A percentile compares a stretch with the other conserved stretches of the same genome.
Conservation (phyloP, 2,888 invertebrate species). For the Piscicola geometra region DNA sequence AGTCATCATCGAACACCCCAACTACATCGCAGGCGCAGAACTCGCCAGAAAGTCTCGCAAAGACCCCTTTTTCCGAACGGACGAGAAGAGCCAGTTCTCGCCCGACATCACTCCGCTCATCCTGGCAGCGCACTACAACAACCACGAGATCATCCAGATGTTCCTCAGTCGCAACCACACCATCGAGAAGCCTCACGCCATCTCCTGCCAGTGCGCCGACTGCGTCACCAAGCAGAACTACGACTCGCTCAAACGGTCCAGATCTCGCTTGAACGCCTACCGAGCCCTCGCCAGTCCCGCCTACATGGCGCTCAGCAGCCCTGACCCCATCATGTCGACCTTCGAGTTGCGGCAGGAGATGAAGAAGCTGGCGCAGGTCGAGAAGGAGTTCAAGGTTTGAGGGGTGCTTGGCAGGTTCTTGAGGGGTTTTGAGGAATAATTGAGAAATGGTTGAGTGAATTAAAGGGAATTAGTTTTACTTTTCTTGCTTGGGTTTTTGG, state of each 20-base stretch:
- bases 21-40: slow-evolving; percentile 56
- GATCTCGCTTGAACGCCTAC: slow-evolving; percentile 64
- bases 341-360: slow-evolving; percentile 66
- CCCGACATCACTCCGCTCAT: slow-evolving; percentile 68
- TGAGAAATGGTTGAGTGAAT: no score
- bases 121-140: slow-evolving; percentile 68
- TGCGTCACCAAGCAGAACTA: slow-evolving; percentile 56
- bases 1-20: slow-evolving; percentile 60
- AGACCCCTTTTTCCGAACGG: slow-evolving; percentile 56
- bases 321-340: slow-evolving; percentile 67
- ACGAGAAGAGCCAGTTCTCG: slow-evolving; percentile 62
- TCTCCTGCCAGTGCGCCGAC: slow-evolving; percentile 55
- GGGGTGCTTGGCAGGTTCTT: no score
- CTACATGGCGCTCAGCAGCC: slow-evolving; percentile 65
- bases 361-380: slow-evolving; percentile 61
- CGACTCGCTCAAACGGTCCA: slow-evolving; percentile 57
- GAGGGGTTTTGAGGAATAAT: no score
- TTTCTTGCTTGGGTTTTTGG: no score
- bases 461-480: no score
- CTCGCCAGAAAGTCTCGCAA: slow-evolving; percentile 48
- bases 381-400: slow-evolving; percentile 62
- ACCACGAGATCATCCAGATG: slow-evolving; percentile 67
- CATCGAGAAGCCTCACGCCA: slow-evolving; percentile 64
- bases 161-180: slow-evolving; percentile 66
- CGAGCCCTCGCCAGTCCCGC: slow-evolving; percentile 67